phyloP scores from a whole-genome alignment of 2,113 vertebrate genomes.

The Raja brachyura region DNA sequence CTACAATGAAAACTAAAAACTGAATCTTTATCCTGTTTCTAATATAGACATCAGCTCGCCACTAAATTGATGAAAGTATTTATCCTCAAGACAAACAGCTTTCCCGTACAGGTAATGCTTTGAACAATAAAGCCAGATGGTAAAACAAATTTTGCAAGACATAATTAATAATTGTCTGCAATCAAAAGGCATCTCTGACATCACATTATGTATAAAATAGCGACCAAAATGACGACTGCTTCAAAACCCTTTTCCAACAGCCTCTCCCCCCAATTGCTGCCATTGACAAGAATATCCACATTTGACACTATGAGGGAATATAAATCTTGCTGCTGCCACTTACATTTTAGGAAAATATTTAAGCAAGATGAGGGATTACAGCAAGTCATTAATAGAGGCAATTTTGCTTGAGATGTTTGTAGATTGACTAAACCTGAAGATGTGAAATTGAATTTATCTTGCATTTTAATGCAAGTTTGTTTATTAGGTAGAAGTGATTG shows the following conservation, averaged over 20 bases:
- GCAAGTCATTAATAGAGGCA: no score
- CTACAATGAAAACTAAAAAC: not conserved
- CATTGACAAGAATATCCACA: not conserved
- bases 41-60: not conserved
- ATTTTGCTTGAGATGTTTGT: not conserved
- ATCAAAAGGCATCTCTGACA: not conserved
- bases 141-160: not conserved
- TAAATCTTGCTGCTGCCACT: not conserved
- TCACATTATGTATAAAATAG: not conserved
- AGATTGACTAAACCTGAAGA: not conserved
- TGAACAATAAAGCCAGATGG: not conserved
- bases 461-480: not conserved
- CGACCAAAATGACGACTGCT: not conserved
- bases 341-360: not conserved
- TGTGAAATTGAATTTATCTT: not conserved
- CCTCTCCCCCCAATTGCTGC: not conserved
- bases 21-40: not conserved
- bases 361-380: not conserved
- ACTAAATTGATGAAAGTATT: not conserved
- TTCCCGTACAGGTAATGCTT: not conserved
- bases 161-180: slow-evolving; percentile 3
- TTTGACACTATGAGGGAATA: not conserved
- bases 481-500: no score
- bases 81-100: not conserved
- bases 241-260: no score